These are phyloP conservation scores for Drosophila nasuta DNA, from an alignment of 1,140 invertebrate genomes.

Conservation along the genomic window DNA sequence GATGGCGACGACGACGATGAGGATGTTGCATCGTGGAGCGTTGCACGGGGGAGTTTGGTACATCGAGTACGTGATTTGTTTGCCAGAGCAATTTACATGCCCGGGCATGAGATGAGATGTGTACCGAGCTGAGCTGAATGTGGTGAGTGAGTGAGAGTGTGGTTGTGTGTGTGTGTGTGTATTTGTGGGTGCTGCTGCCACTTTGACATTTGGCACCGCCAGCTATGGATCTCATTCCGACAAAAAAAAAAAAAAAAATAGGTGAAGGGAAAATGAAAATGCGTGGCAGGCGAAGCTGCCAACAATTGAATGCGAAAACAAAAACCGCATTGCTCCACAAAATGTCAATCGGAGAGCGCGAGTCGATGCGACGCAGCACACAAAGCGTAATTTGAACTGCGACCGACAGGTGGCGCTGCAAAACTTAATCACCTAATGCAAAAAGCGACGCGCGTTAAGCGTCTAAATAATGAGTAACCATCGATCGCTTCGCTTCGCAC, in stretches of 20 bases:
- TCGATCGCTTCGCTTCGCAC: slow-evolving; percentile 19
- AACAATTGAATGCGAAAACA: slow-evolving; percentile 49
- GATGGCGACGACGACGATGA: slow-evolving; percentile 31
- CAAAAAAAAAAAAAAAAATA: slow-evolving; percentile 17
- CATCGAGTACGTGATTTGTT: slow-evolving; percentile 70
- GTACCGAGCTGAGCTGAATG: slow-evolving; percentile 32
- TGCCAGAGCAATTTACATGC: slow-evolving; percentile 76
- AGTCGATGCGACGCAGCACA: neutral
- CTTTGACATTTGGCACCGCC: slow-evolving; percentile 73
- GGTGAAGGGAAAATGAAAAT: slow-evolving; percentile 15
- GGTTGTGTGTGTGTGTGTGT: neutral
- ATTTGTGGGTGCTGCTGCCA: slow-evolving; percentile 39
- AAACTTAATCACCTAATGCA: slow-evolving; percentile 74
- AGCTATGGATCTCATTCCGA: slow-evolving; percentile 15
- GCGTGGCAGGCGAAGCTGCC: slow-evolving; percentile 4
- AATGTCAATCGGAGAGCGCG: slow-evolving; percentile 32
- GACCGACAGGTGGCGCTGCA: slow-evolving; percentile 58
- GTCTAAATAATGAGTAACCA: slow-evolving; percentile 70
- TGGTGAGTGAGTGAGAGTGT: slow-evolving; percentile 21
- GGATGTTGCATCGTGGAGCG: slow-evolving; percentile 25
- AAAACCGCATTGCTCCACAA: slow-evolving; percentile 49
- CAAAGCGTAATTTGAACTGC: slow-evolving; percentile 51
- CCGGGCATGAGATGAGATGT: slow-evolving; percentile 57
- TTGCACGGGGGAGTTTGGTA: slow-evolving; percentile 50
- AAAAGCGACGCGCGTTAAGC: slow-evolving; percentile 73